Conservation (phyloP, 2,113 vertebrate genomes). For the Seriola rivoliana region DNA sequence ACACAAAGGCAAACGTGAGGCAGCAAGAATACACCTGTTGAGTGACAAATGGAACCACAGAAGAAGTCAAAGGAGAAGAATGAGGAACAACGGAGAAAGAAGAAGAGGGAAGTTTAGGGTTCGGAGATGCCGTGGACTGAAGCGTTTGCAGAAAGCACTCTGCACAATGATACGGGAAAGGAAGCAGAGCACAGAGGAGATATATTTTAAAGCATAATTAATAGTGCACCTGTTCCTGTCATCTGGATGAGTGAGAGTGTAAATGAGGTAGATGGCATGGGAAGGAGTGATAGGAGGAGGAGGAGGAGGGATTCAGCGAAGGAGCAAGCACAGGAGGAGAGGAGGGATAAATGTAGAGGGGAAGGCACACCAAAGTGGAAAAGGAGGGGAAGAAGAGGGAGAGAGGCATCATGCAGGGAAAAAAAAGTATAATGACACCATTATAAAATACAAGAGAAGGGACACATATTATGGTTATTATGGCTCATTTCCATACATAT, state of each 20-base stretch:
- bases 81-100: not conserved
- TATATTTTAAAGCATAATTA: slow-evolving; percentile 76
- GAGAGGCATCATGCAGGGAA: slow-evolving; percentile 37
- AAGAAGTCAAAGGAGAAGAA: not conserved
- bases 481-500: slow-evolving; percentile 79
- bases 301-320: slow-evolving; percentile 5
- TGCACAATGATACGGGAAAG: slow-evolving; percentile 21
- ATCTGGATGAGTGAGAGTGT: slow-evolving; percentile 70
- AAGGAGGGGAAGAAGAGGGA: slow-evolving; percentile 17
- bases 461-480: slow-evolving; percentile 79
- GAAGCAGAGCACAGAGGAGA: slow-evolving; percentile 51
- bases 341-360: not conserved
- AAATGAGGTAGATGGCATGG: slow-evolving; percentile 55
- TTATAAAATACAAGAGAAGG: slow-evolving; percentile 75
- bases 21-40: not conserved
- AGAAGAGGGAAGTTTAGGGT: slow-evolving; percentile 12
- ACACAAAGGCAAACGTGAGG: not conserved
- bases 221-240: slow-evolving; percentile 78
- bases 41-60: not conserved
- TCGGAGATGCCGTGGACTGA: slow-evolving; percentile 6
- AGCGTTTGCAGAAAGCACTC: slow-evolving; percentile 6
- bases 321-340: slow-evolving; percentile 1
- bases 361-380: slow-evolving; percentile 8
- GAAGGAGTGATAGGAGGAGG: slow-evolving; percentile 12
- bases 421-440: slow-evolving; percentile 65